Evolutionary conservation across 2,113 vertebrate genomes (phyloP).

Genomic region (Leucosticte australis): DNA sequence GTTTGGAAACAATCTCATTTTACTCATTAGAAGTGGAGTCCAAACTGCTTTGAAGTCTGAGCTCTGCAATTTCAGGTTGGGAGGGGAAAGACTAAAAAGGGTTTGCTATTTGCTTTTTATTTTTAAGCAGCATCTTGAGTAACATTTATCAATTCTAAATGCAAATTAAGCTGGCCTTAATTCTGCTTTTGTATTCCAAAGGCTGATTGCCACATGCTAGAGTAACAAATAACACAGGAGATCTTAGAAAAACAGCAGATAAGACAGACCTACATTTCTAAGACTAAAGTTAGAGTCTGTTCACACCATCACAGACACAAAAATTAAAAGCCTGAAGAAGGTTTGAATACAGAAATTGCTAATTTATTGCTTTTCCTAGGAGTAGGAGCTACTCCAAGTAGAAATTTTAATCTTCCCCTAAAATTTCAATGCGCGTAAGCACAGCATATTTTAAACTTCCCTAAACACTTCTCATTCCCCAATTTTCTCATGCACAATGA

Average conservation of each 20-base stretch:
- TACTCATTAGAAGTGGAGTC: neutral
- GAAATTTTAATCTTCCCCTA: neutral
- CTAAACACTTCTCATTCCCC: rapidly evolving
- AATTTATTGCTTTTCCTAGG: neutral
- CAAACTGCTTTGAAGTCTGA: neutral
- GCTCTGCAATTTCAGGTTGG: neutral
- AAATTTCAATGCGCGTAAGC: neutral
- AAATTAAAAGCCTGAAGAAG: neutral
- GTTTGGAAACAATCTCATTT: neutral
- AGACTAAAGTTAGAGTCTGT: neutral
- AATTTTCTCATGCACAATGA: neutral
- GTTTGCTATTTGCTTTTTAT: neutral
- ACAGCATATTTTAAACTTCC: neutral
- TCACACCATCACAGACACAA: neutral
- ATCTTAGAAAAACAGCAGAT: neutral
- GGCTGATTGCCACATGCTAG: neutral
- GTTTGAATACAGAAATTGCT: neutral
- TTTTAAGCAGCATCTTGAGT: neutral
- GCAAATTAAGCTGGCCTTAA: neutral
- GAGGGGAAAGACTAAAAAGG: neutral
- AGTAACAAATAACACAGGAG: neutral
- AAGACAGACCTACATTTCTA: neutral
- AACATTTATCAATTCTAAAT: neutral
- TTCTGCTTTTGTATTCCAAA: neutral
- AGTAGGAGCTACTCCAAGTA: neutral